phyloP scores from a whole-genome alignment of 2,113 vertebrate genomes.

The Proteles cristata region DNA sequence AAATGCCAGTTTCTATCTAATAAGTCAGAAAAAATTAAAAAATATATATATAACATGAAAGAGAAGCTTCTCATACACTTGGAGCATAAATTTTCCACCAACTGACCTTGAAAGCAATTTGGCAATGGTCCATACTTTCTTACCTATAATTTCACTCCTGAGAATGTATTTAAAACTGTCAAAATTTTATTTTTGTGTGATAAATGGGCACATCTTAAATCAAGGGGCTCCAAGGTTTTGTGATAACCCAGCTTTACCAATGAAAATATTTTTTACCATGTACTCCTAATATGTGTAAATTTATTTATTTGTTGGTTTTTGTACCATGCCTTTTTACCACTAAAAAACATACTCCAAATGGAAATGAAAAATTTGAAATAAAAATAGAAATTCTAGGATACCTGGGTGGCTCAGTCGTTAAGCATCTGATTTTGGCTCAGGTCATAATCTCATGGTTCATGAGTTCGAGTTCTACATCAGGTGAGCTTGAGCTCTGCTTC shows the following conservation, averaged over 20 bases:
- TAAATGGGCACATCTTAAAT: slow-evolving; percentile 66
- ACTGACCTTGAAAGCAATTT: slow-evolving; percentile 70
- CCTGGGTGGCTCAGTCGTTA: too few species aligned
- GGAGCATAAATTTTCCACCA: slow-evolving; percentile 62
- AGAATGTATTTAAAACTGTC: slow-evolving; percentile 69
- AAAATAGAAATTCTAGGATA: background rate
- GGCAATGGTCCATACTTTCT: slow-evolving; percentile 60
- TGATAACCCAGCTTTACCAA: background rate
- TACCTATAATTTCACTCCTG: slow-evolving; percentile 41
- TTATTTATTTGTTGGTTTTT: background rate
- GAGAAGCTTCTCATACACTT: slow-evolving; percentile 8
- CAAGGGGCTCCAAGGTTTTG: slow-evolving; percentile 31
- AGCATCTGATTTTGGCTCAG: too few species aligned
- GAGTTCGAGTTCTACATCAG: too few species aligned
- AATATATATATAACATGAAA: slow-evolving; percentile 49
- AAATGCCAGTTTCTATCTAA: slow-evolving; percentile 57
- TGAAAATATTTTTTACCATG: slow-evolving; percentile 48
- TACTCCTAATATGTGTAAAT: background rate
- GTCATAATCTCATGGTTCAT: too few species aligned
- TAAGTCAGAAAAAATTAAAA: slow-evolving; percentile 30
- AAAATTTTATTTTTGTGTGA: slow-evolving; percentile 72
- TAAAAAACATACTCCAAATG: slow-evolving; percentile 19
- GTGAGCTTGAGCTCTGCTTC: too few species aligned
- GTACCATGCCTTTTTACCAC: background rate
- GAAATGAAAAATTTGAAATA: background rate